phyloP scores from a whole-genome alignment of 2,797 vertebrate genomes.

The Sarcoramphus papa region DNA sequence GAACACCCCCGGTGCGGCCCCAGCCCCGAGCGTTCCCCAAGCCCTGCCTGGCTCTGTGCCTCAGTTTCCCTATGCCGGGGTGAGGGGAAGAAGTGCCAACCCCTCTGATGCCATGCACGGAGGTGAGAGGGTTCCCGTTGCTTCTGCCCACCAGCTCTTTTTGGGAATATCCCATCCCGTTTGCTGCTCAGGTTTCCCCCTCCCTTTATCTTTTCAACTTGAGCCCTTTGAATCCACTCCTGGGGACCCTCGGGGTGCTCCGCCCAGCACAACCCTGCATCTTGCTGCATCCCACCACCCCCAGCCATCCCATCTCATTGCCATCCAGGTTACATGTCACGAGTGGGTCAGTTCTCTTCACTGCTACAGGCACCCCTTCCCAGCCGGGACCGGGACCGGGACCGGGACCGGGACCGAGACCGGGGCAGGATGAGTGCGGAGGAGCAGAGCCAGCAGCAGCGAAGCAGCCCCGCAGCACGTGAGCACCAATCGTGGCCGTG shows the following conservation, averaged over 20 bases:
- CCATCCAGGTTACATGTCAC: background rate
- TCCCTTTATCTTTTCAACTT: background rate
- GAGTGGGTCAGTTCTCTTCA: background rate
- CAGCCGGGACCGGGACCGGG: rapidly evolving
- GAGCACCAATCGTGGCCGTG: background rate
- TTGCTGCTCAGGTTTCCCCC: background rate
- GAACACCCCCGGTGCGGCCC: background rate
- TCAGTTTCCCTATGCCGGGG: background rate
- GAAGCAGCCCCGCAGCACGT: background rate
- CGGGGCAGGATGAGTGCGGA: background rate
- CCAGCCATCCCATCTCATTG: background rate
- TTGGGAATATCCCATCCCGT: background rate
- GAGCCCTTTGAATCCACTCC: background rate
- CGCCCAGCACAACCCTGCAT: background rate
- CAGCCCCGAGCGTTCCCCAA: rapidly evolving
- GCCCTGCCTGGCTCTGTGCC: background rate
- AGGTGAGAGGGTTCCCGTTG: rapidly evolving
- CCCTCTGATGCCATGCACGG: background rate
- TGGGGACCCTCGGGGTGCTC: background rate
- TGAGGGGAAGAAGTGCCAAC: rapidly evolving
- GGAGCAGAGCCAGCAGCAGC: background rate
- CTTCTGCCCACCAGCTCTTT: background rate
- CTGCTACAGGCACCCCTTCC: background rate
- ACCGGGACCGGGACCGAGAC: rapidly evolving
- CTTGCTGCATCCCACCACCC: background rate